phyloP scores from a whole-genome alignment of 2,888 invertebrate species.

The Craniophora ligustri region DNA sequence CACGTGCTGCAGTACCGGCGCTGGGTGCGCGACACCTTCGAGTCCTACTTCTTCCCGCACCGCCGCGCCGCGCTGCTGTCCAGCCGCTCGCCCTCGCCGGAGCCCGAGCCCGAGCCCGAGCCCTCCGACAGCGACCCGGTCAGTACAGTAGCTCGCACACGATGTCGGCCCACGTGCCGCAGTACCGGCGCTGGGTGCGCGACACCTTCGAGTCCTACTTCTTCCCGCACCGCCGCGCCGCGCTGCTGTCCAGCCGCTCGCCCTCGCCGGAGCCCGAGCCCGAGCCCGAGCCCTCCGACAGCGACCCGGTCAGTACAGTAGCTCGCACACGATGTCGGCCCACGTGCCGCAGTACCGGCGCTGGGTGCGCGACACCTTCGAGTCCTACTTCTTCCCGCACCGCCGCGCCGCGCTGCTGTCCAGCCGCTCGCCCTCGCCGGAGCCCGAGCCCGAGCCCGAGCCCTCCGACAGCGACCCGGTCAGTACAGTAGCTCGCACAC shows the following conservation, averaged over 20 bases:
- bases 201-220: constrained; percentile 75
- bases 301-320: constrained; percentile 66
- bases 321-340: too few species aligned
- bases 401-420: constrained; percentile 8
- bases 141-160: too few species aligned
- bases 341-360: constrained; percentile 92
- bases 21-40: constrained; percentile 84
- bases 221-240: not conserved
- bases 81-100: constrained; percentile 35
- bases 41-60: constrained; percentile 80
- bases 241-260: constrained; percentile 30
- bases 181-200: constrained; percentile 87
- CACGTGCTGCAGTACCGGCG: constrained; percentile 92
- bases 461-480: constrained; percentile 67
- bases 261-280: constrained; percentile 32
- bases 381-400: constrained; percentile 38
- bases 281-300: constrained; percentile 52
- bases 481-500: too few species aligned
- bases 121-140: constrained; percentile 67
- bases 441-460: constrained; percentile 28
- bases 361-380: constrained; percentile 84
- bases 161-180: constrained; percentile 97
- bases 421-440: constrained; percentile 35
- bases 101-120: constrained; percentile 28
- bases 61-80: constrained; percentile 47